Percentiles rank a stretch among this genome's conserved stretches.
phyloP scores from a whole-genome alignment of 2,113 vertebrate species.

The Catagonus wagneri region DNA sequence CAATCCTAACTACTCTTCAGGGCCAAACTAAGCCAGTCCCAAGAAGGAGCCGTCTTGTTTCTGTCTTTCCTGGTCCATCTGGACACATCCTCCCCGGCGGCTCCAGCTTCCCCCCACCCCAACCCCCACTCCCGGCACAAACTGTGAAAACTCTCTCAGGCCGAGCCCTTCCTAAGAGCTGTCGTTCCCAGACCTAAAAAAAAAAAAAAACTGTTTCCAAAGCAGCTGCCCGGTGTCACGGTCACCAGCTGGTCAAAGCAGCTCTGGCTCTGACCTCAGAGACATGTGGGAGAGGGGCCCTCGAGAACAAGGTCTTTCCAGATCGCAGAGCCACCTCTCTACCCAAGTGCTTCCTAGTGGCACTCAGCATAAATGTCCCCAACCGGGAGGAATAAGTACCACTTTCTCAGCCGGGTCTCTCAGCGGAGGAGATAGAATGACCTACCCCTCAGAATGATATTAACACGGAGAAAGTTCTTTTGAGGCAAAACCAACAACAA shows the following conservation, averaged over 20 bases:
- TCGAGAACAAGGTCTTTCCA: background rate
- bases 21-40: background rate
- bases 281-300: background rate
- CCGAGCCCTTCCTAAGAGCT: background rate
- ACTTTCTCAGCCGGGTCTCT: background rate
- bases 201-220: constrained; percentile 32
- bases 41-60: background rate
- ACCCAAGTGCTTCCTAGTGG: accelerated
- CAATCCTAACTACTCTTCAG: background rate
- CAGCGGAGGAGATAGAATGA: background rate
- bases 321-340: background rate
- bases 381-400: background rate
- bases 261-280: constrained; percentile 1
- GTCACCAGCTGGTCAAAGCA: background rate
- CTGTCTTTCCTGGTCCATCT: background rate
- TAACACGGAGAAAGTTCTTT: background rate
- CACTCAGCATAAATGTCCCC: background rate
- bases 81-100: background rate
- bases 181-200: background rate
- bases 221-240: background rate
- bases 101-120: too few relatives aligned
- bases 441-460: background rate
- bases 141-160: background rate
- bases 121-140: background rate
- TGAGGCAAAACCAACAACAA: background rate